A percentile compares a stretch with the other conserved stretches of the same genome.
phyloP scores from a whole-genome alignment of 2,797 vertebrate genomes.

The Sebastes nivosus region DNA sequence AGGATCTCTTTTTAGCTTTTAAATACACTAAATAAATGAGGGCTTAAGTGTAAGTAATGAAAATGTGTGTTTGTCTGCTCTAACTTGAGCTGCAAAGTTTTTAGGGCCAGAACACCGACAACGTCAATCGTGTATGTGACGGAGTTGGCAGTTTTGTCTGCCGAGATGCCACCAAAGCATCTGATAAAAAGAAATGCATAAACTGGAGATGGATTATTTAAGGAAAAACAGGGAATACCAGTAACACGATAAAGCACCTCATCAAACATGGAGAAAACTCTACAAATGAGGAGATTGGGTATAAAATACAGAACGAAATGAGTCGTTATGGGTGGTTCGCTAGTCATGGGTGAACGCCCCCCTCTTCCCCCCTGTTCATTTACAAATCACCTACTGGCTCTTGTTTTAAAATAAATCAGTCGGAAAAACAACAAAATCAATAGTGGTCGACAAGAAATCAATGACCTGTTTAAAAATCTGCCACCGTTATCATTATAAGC shows the following conservation, averaged over 20 bases:
- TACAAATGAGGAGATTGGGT: too few relatives aligned
- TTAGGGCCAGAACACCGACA: background rate
- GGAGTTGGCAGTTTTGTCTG: background rate
- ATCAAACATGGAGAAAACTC: too few relatives aligned
- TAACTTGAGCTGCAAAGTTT: background rate
- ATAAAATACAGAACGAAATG: too few relatives aligned
- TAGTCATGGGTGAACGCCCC: too few relatives aligned
- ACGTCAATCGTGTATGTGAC: background rate
- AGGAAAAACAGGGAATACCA: background rate
- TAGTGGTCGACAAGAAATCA: background rate
- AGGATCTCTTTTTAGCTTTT: background rate
- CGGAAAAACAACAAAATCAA: background rate
- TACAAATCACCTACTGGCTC: too few relatives aligned
- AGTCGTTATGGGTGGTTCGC: too few relatives aligned
- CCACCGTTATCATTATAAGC: background rate
- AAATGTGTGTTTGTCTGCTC: background rate
- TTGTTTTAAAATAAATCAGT: too few relatives aligned
- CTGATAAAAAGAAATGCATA: background rate
- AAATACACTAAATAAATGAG: background rate
- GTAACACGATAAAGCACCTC: background rate
- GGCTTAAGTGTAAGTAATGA: background rate
- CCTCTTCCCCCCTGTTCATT: too few relatives aligned
- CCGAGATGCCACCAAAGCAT: background rate
- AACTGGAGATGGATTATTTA: background rate
- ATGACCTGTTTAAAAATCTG: background rate